phyloP scores from a whole-genome alignment of 2,888 invertebrate genomes.

The Pseudeuparius sepicola region DNA sequence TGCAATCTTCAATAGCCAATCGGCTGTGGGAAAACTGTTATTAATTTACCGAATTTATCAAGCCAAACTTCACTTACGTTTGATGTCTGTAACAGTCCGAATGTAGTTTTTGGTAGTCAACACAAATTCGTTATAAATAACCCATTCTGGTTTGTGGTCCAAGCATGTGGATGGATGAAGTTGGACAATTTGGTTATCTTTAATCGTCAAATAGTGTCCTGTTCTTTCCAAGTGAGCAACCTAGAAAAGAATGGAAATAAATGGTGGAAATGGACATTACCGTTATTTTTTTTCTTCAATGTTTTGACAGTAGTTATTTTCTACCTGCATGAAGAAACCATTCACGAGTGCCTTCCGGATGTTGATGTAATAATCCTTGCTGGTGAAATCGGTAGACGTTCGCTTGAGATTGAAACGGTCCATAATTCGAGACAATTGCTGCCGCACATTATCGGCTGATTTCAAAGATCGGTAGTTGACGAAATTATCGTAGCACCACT shows the following conservation, averaged over 20 bases:
- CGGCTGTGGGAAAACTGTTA: conserved; percentile 48
- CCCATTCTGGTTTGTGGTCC: conserved; percentile 99
- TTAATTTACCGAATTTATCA: background rate
- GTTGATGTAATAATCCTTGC: conserved; percentile 97
- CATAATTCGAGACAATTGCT: conserved; percentile 97
- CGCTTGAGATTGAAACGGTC: conserved; percentile 89
- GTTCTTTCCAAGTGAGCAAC: conserved; percentile 96
- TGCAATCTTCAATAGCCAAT: conserved; percentile 90
- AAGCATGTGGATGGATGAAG: conserved; percentile 97
- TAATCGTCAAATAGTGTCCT: conserved; percentile 96
- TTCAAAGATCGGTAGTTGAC: conserved; percentile 97
- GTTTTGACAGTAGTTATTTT: too few relatives aligned
- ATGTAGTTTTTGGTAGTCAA: conserved; percentile 99
- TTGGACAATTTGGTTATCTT: conserved; percentile 98
- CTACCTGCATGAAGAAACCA: conserved; percentile 99
- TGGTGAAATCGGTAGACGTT: conserved; percentile 96
- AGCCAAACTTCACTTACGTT: conserved; percentile 60
- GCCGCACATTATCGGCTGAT: conserved; percentile 96
- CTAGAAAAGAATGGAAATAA: too few relatives aligned
- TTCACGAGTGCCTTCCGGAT: conserved; percentile 97
- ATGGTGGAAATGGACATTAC: background rate
- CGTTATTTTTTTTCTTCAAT: too few relatives aligned
- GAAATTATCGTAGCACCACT: conserved; percentile 99
- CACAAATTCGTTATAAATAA: conserved; percentile 99
- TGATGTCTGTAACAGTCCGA: conserved; percentile 95